These are phyloP conservation scores for Macaria liturata DNA, from an alignment of 2,888 invertebrate species.

Conservation along the genomic window DNA sequence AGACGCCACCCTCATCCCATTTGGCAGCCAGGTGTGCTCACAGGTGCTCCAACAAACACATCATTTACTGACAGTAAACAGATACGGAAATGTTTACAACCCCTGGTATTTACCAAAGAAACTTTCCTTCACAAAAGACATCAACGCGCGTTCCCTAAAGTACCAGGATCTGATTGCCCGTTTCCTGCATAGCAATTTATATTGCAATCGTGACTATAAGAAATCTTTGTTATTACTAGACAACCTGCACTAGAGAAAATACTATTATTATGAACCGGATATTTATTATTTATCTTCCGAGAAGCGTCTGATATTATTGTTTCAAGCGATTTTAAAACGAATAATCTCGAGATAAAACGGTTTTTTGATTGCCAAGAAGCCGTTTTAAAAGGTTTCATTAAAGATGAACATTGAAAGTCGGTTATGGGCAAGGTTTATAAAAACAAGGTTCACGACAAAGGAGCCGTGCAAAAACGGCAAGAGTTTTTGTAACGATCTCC, in stretches of 20 bases:
- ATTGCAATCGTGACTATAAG: constrained; percentile 25
- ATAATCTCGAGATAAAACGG: too few species aligned
- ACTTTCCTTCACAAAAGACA: constrained; percentile 24
- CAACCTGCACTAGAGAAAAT: constrained; percentile 14
- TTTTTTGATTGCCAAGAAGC: too few species aligned
- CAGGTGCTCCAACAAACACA: constrained; percentile 58
- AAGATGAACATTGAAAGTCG: constrained; percentile 8
- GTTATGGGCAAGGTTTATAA: constrained; percentile 11
- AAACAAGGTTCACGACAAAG: constrained; percentile 21
- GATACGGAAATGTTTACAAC: constrained; percentile 4
- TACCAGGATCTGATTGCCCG: constrained; percentile 13
- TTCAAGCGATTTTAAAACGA: not conserved
- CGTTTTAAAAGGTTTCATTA: constrained; percentile 5
- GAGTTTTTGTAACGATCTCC: constrained; percentile 18
- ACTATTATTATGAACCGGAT: constrained; percentile 22
- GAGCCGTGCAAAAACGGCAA: constrained; percentile 14
- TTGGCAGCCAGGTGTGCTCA: constrained; percentile 64
- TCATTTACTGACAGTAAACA: constrained; percentile 20
- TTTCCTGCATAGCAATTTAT: constrained; percentile 17
- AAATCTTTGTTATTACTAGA: constrained; percentile 14
- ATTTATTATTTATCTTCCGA: constrained; percentile 16
- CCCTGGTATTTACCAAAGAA: constrained; percentile 4
- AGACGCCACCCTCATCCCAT: constrained; percentile 45
- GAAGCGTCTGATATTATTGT: constrained; percentile 20
- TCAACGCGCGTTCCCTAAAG: constrained; percentile 22